Evolutionary conservation across 2,797 vertebrate genomes (phyloP), one percentile per base, ranked within the genome.

Genomic region (Sebastes hopkinsi): DNA sequence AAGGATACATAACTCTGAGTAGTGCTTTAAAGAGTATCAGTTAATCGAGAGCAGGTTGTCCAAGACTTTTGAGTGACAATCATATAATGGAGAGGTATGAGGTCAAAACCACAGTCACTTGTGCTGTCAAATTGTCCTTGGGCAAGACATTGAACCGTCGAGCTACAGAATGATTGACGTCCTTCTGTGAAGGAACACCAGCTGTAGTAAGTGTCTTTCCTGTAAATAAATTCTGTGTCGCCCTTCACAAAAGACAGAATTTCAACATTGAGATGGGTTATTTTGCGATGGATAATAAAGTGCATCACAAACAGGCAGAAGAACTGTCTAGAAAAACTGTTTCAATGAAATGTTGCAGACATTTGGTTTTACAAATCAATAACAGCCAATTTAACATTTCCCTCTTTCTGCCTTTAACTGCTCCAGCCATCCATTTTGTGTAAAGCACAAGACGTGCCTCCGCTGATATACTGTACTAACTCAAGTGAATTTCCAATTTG

Each of bases 361-460:
- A 73, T 76, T 27, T 67, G 18, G 22, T 79, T 86, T 83, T 74
- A 81, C 56, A 80, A 80, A 85, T 87, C 81, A 85, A 84, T 83
- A 86, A 75, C 64, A 67, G 68, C 27, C 83, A 85, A 81, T 87
- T 82, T 80, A 87, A 87, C 70, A 81, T 72, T 80, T 84, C 72
- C 68, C 58, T 73, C 34, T 18, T 78, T 64, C 77, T 82, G 64
- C 72, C 68, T 82, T 75, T 64, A 78, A 76, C 68, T 67, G 73
- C 62, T 79, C 27, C 22, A 55, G 56, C 52, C 60, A 88, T 85
- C 36, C 77, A 75, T 90, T 85, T 83, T 79, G 52, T 75, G 56
- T 55, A 61, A 81, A 72, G 56, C 72, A 67, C 67, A 85, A 75
- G 54, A 70, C 1, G 13, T 61, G 46, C 72, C n/a, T 76, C 52